Conservation (phyloP, 1,140 invertebrate species). For the Drosophila malerkotliana region DNA sequence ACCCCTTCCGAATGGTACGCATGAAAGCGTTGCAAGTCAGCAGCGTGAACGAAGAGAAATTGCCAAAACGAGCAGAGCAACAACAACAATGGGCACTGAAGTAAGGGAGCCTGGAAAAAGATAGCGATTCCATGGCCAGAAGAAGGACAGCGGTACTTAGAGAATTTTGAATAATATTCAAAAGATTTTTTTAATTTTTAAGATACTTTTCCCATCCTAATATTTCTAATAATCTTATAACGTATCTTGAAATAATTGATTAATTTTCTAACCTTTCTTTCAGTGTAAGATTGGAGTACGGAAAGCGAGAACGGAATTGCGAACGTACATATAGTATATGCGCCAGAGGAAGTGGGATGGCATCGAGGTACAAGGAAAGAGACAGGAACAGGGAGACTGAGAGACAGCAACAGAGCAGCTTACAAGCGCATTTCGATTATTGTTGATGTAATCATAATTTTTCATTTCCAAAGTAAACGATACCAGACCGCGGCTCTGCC, state of each 20-base stretch:
- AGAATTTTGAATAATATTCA: not conserved
- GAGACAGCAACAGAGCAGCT: slow-evolving; percentile 51
- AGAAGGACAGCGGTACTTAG: slow-evolving; percentile 2
- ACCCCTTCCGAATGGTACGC: slow-evolving; percentile 48
- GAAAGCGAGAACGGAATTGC: slow-evolving; percentile 37
- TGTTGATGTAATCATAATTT: slow-evolving; percentile 82
- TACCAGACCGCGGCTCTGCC: slow-evolving; percentile 35
- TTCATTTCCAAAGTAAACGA: slow-evolving; percentile 82
- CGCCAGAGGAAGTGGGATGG: slow-evolving; percentile 12
- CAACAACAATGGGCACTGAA: slow-evolving; percentile 37
- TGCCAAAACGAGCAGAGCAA: slow-evolving; percentile 62
- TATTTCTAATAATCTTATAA: too few species aligned
- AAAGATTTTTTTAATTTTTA: not conserved
- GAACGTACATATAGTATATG: slow-evolving; percentile 19
- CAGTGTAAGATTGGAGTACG: slow-evolving; percentile 27
- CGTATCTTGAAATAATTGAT: too few species aligned
- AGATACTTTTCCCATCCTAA: too few species aligned
- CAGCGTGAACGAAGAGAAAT: slow-evolving; percentile 75
- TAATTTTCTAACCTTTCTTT: not conserved
- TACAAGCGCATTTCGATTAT: slow-evolving; percentile 82
- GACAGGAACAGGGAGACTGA: slow-evolving; percentile 12
- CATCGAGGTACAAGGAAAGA: not conserved
- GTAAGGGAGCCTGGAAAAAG: slow-evolving; percentile 41
- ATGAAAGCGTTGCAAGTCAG: slow-evolving; percentile 79
- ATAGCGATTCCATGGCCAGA: slow-evolving; percentile 46